phyloP scores from a whole-genome alignment of 2,888 invertebrate species.

The Scotopteryx bipunctaria region DNA sequence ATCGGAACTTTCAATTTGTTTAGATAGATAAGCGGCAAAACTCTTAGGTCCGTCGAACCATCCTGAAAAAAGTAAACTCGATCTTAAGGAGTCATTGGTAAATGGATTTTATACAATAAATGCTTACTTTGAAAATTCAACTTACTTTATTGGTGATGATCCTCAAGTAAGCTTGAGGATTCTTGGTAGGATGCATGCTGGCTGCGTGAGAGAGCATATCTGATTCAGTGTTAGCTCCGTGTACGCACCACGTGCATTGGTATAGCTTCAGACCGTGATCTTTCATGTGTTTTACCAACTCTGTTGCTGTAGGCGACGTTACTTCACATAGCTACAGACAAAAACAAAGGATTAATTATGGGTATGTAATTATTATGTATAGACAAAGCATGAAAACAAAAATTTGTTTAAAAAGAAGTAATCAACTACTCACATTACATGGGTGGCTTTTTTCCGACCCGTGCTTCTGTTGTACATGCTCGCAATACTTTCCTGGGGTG shows the following conservation, averaged over 20 bases:
- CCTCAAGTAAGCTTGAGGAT: conserved; percentile 69
- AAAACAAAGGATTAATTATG: conserved; percentile 21
- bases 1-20: conserved; percentile 54
- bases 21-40: conserved; percentile 65
- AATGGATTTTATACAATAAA: too few species aligned
- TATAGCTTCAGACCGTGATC: conserved; percentile 68
- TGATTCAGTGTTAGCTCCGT: conserved; percentile 62
- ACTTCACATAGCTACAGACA: conserved; percentile 55
- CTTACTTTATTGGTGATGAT: conserved; percentile 51
- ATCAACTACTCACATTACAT: conserved; percentile 59
- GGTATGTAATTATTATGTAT: too few species aligned
- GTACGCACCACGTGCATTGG: conserved; percentile 73
- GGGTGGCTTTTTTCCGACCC: conserved; percentile 38
- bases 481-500: conserved; percentile 61
- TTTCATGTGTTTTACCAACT: conserved; percentile 62
- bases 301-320: conserved; percentile 43
- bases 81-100: too few species aligned
- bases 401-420: not conserved
- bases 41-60: conserved; percentile 54
- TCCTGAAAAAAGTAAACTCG: conserved; percentile 54
- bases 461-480: conserved; percentile 61
- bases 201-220: conserved; percentile 66
- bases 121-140: not conserved
- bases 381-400: too few species aligned
- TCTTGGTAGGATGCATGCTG: conserved; percentile 65